Conservation (phyloP, 2,113 vertebrate genomes). For the Petaurus breviceps region DNA sequence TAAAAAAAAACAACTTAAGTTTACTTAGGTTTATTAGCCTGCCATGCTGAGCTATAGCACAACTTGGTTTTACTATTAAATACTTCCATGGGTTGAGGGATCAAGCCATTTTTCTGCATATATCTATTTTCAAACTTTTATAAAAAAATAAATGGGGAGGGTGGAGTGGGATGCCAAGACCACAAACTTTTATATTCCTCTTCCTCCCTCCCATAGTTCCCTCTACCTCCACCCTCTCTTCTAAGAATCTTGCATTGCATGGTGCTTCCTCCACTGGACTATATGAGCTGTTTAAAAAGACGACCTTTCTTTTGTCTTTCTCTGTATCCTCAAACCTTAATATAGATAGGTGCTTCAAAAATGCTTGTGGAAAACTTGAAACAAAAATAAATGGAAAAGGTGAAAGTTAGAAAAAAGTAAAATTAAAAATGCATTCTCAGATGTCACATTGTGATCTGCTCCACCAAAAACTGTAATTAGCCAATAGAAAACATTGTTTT, state of each 20-base stretch:
- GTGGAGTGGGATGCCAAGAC: no score
- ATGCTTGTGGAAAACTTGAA: background rate
- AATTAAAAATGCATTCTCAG: background rate
- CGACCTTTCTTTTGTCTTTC: background rate
- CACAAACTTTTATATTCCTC: background rate
- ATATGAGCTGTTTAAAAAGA: background rate
- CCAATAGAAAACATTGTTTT: background rate
- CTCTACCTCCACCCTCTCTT: background rate
- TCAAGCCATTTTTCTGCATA: background rate
- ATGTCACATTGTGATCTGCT: background rate
- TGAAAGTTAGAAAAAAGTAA: background rate
- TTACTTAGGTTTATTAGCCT: background rate
- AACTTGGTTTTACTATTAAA: background rate
- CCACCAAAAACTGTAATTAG: background rate
- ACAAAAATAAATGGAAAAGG: background rate
- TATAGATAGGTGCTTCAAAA: background rate
- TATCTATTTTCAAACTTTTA: background rate
- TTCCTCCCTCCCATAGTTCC: background rate
- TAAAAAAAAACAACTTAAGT: background rate
- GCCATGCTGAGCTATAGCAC: background rate
- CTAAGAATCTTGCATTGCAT: background rate
- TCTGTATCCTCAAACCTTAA: background rate
- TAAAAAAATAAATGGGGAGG: background rate
- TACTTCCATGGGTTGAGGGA: background rate
- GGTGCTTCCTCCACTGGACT: background rate